Evolutionary conservation across 35 echinoderm and acorn worm genomes (phyloP).

Genomic region (Apostichopus parvimensis): DNA sequence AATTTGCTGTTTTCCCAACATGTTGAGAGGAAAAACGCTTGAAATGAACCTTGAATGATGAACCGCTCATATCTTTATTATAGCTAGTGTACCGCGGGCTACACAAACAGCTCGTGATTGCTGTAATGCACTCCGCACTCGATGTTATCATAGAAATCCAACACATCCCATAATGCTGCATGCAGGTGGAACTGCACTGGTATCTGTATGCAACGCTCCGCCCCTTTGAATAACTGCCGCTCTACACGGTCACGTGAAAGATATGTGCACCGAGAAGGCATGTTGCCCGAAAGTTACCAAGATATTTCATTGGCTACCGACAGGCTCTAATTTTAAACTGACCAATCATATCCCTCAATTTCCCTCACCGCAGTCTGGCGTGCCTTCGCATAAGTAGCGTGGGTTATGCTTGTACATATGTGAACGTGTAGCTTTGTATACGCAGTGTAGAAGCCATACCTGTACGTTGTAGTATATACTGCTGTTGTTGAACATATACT

Average conservation of each 20-base stretch:
- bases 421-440: slow-evolving; percentile 30
- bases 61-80: too few relatives aligned
- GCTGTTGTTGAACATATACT: not conserved
- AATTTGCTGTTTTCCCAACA: too few relatives aligned
- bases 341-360: slow-evolving; percentile 9
- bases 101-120: too few relatives aligned
- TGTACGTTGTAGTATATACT: slow-evolving; percentile 20
- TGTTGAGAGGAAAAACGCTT: too few relatives aligned
- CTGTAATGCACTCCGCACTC: not conserved
- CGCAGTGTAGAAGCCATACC: not conserved
- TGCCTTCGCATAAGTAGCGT: slow-evolving; percentile 56
- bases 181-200: not conserved
- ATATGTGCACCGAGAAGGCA: slow-evolving; percentile 7
- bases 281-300: slow-evolving; percentile 24
- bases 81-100: too few relatives aligned
- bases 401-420: slow-evolving; percentile 45
- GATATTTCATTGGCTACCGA: slow-evolving; percentile 15
- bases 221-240: slow-evolving; percentile 51
- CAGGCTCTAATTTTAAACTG: slow-evolving; percentile 35
- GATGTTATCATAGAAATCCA: too few relatives aligned
- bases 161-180: not conserved
- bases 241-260: slow-evolving; percentile 36
- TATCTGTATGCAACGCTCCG: not conserved
- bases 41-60: too few relatives aligned
- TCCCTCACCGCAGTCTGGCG: slow-evolving; percentile 17